Evolutionary conservation across 2,113 vertebrate genomes (phyloP).

Genomic region (Clupea harengus): DNA sequence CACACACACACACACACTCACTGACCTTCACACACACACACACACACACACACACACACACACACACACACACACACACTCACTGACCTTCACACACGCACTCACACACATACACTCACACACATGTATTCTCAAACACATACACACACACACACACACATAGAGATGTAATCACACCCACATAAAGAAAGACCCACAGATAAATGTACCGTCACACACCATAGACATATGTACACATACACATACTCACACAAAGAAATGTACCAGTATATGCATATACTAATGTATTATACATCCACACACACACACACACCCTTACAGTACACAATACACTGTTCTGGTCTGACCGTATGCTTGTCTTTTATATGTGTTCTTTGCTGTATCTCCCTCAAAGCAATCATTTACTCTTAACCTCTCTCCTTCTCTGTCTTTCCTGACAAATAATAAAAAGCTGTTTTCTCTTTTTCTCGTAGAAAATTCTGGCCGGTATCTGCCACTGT

Average conservation of each 20-base stretch:
- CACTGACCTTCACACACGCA: too few relatives aligned
- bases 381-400: background rate
- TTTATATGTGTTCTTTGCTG: background rate
- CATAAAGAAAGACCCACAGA: background rate
- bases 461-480: constrained; percentile 82
- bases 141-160: too few relatives aligned
- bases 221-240: background rate
- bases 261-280: background rate
- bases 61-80: too few relatives aligned
- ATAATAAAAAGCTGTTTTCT: constrained; percentile 18
- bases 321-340: background rate
- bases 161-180: too few relatives aligned
- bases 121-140: too few relatives aligned
- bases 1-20: background rate
- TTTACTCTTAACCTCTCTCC: background rate
- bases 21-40: background rate
- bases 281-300: background rate
- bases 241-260: background rate
- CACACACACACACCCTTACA: background rate
- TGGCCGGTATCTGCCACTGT: constrained; percentile 81
- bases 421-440: background rate
- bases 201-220: background rate
- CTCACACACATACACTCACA: too few relatives aligned
- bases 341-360: background rate
- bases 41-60: background rate